Evolutionary conservation across 2,113 vertebrate species (phyloP).

Genomic region (Sminthopsis crassicaudata): DNA sequence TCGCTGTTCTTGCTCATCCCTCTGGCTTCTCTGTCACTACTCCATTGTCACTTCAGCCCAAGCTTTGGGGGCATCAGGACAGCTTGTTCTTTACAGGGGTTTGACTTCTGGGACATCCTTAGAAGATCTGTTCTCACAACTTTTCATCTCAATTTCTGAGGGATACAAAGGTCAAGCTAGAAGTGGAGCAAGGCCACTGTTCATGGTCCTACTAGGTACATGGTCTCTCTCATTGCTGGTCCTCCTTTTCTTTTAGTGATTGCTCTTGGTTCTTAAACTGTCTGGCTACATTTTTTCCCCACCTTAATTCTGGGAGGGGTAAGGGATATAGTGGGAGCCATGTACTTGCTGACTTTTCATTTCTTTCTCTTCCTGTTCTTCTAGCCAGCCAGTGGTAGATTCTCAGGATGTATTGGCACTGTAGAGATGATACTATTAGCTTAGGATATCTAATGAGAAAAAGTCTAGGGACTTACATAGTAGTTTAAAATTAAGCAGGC

Average conservation of each 20-base stretch:
- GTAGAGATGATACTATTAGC: conserved; percentile 80
- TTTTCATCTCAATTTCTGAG: conserved; percentile 15
- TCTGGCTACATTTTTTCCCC: conserved; percentile 69
- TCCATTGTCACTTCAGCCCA: conserved; percentile 86
- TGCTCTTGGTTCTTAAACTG: conserved; percentile 54
- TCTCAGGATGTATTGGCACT: conserved; percentile 81
- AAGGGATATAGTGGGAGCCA: neutral
- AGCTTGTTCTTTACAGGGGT: conserved; percentile 73
- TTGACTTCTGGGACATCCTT: neutral
- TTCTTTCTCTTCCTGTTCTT: conserved; percentile 78
- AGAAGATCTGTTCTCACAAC: neutral
- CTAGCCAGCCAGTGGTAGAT: conserved; percentile 80
- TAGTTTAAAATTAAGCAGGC: conserved; percentile 86
- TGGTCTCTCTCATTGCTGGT: conserved; percentile 2
- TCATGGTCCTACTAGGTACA: conserved; percentile 1
- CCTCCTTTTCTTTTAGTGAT: conserved; percentile 31
- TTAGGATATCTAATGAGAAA: conserved; percentile 82
- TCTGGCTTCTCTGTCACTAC: conserved; percentile 74
- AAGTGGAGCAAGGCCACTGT: conserved; percentile 57
- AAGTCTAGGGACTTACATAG: conserved; percentile 87
- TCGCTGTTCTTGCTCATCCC: conserved; percentile 72
- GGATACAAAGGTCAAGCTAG: neutral
- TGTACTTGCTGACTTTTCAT: neutral
- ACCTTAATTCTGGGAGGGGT: conserved; percentile 76
- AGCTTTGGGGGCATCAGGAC: conserved; percentile 84